Percentiles rank a stretch among this genome's conserved stretches.
These are phyloP conservation scores for Myiopsitta monachus DNA, from an alignment of 2,113 vertebrate species.

Conservation along the genomic window DNA sequence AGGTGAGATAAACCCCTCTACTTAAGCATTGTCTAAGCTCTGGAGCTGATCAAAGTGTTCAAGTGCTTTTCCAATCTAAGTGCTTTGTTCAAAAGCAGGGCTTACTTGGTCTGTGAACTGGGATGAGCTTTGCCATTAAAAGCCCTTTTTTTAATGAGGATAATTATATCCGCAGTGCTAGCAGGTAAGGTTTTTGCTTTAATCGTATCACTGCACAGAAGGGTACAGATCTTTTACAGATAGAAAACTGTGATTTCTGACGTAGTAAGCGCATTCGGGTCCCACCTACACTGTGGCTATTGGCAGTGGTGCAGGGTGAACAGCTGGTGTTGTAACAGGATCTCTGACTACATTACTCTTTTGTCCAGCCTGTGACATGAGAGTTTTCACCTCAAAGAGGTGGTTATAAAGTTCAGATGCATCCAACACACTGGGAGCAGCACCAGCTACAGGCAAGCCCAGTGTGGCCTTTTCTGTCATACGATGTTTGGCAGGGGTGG, in stretches of 20 bases:
- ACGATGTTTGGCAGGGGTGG: not conserved
- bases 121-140: not conserved
- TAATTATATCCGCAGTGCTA: not conserved
- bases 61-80: not conserved
- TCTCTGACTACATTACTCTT: not conserved
- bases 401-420: not conserved
- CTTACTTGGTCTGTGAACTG: not conserved
- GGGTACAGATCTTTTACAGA: not conserved
- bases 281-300: not conserved
- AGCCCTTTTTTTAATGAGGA: not conserved
- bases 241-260: not conserved
- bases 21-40: not conserved
- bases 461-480: not conserved
- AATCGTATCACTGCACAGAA: not conserved
- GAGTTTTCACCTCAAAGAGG: not conserved
- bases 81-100: not conserved
- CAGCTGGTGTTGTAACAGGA: not conserved
- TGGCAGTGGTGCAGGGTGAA: not conserved
- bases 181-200: not conserved
- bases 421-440: rapidly evolving
- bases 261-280: rapidly evolving
- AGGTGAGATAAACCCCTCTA: not conserved
- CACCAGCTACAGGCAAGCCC: not conserved
- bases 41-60: not conserved
- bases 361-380: not conserved